phyloP scores from a whole-genome alignment of 2,797 vertebrate species.

The Alectoris magna region DNA sequence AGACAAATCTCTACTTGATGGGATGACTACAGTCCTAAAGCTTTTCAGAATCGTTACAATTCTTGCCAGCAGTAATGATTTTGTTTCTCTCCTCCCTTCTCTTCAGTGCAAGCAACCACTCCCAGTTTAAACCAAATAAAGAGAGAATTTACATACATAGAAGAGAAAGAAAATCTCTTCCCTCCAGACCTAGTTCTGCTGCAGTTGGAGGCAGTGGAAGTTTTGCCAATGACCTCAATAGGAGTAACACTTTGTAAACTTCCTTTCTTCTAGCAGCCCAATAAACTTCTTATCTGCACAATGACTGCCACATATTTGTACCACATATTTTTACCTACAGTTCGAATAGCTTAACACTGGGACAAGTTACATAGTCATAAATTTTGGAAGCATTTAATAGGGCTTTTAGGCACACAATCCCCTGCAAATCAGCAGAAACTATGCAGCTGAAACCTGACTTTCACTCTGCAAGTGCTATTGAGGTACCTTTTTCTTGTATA shows the following conservation, averaged over 20 bases:
- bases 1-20: background rate
- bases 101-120: background rate
- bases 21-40: background rate
- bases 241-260: background rate
- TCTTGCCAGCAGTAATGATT: background rate
- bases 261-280: background rate
- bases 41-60: background rate
- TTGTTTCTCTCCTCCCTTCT: background rate
- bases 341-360: background rate
- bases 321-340: background rate
- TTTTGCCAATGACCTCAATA: background rate
- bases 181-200: fast-evolving
- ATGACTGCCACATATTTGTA: background rate
- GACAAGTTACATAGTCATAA: background rate
- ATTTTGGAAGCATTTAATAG: constrained; percentile 20
- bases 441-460: background rate
- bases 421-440: background rate
- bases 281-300: background rate
- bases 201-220: background rate
- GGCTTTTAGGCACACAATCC: background rate
- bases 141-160: background rate
- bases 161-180: background rate
- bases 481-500: background rate
- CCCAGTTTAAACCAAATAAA: background rate
- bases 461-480: background rate